phyloP scores from a whole-genome alignment of 2,888 invertebrate species.

The Metalampra italica region DNA sequence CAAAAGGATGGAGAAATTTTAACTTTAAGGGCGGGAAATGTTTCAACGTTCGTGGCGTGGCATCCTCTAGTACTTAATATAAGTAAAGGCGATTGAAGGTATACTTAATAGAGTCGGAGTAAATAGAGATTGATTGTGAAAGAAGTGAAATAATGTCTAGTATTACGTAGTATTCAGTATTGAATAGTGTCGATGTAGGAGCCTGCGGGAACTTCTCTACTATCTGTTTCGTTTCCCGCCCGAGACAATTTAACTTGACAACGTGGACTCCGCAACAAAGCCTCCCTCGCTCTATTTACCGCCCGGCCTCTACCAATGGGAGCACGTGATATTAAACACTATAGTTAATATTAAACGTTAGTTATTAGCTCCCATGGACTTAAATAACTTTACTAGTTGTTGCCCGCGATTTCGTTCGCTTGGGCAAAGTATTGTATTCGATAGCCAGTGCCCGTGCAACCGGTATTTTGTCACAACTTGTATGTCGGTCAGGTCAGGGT shows the following conservation, averaged over 20 bases:
- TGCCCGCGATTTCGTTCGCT: no score
- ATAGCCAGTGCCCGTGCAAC: no score
- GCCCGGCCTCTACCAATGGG: constrained; percentile 43
- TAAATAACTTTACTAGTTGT: no score
- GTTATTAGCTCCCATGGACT: neutral
- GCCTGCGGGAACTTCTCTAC: constrained; percentile 64
- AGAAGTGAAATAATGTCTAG: constrained; percentile 3
- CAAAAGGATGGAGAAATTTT: no score
- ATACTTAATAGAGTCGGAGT: no score
- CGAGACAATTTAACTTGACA: constrained; percentile 76
- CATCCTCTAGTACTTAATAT: no score
- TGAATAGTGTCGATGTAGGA: constrained; percentile 67
- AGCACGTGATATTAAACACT: constrained; percentile 39
- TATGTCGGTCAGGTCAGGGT: no score
- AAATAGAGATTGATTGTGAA: neutral
- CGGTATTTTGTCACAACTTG: no score
- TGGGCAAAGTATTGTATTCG: no score
- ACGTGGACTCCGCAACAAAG: constrained; percentile 66
- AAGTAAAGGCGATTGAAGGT: no score
- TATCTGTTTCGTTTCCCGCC: constrained; percentile 74
- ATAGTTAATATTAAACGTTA: constrained; percentile 10
- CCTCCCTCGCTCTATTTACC: constrained; percentile 64
- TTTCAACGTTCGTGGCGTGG: no score
- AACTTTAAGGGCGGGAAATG: no score
- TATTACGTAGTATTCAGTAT: constrained; percentile 31